Base-by-base conservation (phyloP, 2,797 vertebrate genomes). In the Megaceryle alcyon region DNA sequence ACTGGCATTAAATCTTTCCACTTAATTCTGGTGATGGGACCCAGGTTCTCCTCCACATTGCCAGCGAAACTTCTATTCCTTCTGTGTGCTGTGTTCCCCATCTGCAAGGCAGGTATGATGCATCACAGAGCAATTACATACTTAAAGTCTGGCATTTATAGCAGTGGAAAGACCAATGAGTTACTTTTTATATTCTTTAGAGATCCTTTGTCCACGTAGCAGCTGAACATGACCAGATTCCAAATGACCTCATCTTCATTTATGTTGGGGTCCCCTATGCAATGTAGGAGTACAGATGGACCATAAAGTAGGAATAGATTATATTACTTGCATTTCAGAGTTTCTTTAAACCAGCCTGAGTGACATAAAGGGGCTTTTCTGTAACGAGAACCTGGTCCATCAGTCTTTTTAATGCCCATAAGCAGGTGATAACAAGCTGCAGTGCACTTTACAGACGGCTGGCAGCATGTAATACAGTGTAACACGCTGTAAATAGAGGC, bases 391-490 rank as follows among this genome's bases (percentile, higher is more conserved):
- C 41, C 41, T 61, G 61, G 85, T 43, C 84, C 82, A 81, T 88
- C 63, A 10, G 31, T 88, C 53, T 94, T 95, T 90, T 76, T 90
- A 88, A 95, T 91, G 80, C 46, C 70, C 8, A 3, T 65, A 72
- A 90, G 77, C 85, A 91, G 65, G 66, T 86, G 88, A 78, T 86
- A 88, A 91, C 69, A 83, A 79, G 87, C 76, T 82, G 93, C 79
- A 86, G 60, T 56, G 68, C 53, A 81, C 76, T 92, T 78, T 54
- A 53, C 72, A 92, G 93, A 69, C 69, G 65, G 91, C 59, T 95
- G 82, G 88, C 72, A 95, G 76, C 85, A 86, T 2, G 1, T 86
- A 78, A 80, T 49, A 49, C 39, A 80, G 53, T 75, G 63, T 71
- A 90, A 88, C 87, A 92, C 61, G 14, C 66, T 82, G 92, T 87